Conservation (phyloP, 2,797 vertebrate genomes). For the Paratrypauchen microcephalus region DNA sequence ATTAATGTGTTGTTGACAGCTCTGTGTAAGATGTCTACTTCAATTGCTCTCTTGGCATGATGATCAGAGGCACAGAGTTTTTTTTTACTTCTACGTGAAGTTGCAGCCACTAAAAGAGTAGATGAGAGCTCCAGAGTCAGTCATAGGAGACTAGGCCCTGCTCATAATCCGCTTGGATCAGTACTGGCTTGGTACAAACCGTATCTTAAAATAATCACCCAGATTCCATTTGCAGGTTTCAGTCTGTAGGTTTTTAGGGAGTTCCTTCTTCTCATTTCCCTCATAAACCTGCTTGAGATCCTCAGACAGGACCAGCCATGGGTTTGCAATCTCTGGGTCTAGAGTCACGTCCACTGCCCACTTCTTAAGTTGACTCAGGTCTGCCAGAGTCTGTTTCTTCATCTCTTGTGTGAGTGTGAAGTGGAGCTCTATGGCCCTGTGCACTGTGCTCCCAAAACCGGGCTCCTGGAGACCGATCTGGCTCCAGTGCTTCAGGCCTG, state of each 20-base stretch:
- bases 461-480: neutral
- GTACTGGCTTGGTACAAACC: neutral
- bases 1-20: too few species aligned
- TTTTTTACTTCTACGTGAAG: too few species aligned
- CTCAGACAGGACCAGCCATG: neutral
- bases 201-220: neutral
- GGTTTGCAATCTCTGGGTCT: neutral
- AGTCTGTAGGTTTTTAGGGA: neutral
- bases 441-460: neutral
- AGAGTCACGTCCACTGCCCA: slow-evolving; percentile 6
- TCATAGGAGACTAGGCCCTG: too few species aligned
- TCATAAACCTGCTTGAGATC: slow-evolving; percentile 1
- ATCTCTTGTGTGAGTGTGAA: neutral
- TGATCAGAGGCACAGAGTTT: too few species aligned
- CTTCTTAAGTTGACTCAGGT: neutral
- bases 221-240: neutral
- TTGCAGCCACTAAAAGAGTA: too few species aligned
- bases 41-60: too few species aligned
- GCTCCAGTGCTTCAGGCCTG: neutral
- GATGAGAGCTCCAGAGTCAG: too few species aligned
- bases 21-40: too few species aligned
- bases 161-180: too few species aligned
- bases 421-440: neutral
- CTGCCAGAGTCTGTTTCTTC: neutral
- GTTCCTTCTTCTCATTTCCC: neutral